phyloP scores from a whole-genome alignment of 2,113 vertebrate species.

The Calyptomena viridis region DNA sequence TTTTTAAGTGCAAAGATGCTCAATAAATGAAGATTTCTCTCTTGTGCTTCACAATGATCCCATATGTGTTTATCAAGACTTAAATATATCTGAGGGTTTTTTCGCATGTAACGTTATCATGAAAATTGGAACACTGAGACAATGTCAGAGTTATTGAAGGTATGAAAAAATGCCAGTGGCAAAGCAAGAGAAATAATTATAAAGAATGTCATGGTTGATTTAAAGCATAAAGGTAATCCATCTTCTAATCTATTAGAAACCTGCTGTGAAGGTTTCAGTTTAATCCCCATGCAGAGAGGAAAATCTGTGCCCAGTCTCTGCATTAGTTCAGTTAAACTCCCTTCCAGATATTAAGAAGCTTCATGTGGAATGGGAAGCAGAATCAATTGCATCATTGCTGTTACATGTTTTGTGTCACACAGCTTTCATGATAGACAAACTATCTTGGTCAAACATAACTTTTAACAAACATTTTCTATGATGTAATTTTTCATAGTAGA shows the following conservation, averaged over 20 bases:
- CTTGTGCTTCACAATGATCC: background rate
- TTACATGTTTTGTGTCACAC: background rate
- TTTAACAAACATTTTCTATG: background rate
- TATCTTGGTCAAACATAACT: background rate
- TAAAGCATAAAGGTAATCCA: background rate
- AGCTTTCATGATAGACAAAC: background rate
- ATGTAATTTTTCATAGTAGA: background rate
- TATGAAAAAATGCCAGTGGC: background rate
- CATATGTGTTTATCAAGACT: background rate
- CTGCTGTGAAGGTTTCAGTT: background rate
- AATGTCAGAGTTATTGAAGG: background rate
- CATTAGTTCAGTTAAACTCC: background rate
- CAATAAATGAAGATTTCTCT: background rate
- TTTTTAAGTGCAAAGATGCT: background rate
- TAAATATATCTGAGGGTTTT: background rate
- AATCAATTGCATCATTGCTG: background rate
- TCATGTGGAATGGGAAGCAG: background rate
- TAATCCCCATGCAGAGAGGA: background rate
- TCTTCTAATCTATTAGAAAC: background rate
- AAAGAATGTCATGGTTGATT: background rate
- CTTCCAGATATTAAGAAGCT: background rate
- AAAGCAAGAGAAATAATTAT: conserved; percentile 11
- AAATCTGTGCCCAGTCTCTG: background rate
- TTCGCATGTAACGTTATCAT: background rate
- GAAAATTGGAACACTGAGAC: background rate